These are phyloP conservation scores for Acanthurus tractus DNA, from an alignment of 2,797 vertebrate species.

Conservation along the genomic window DNA sequence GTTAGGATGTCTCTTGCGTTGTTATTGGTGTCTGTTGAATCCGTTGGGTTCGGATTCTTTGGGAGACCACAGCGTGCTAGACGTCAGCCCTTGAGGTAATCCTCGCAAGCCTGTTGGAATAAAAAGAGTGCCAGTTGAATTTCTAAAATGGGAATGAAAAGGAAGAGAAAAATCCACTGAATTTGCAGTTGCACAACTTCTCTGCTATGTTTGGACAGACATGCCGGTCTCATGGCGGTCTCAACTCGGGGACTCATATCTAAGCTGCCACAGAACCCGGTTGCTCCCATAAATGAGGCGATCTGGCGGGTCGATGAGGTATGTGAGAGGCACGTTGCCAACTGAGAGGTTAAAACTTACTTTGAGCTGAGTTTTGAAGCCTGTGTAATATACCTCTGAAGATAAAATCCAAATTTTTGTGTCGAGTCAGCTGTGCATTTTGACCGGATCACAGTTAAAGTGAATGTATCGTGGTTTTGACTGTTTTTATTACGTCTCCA, in stretches of 20 bases:
- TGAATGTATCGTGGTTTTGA: conserved; percentile 43
- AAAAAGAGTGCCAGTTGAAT: conserved; percentile 17
- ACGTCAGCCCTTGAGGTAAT: conserved; percentile 44
- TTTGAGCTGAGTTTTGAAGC: conserved; percentile 42
- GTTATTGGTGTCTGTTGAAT: conserved; percentile 15
- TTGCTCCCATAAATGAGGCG: conserved; percentile 48
- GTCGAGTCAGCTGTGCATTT: conserved; percentile 54
- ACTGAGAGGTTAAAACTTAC: too few species aligned
- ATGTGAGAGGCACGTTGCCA: conserved; percentile 52
- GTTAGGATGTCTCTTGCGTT: background rate
- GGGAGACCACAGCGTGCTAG: conserved; percentile 11
- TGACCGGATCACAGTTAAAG: conserved; percentile 44
- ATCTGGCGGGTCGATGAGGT: conserved; percentile 21
- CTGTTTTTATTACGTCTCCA: conserved; percentile 23
- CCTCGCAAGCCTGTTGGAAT: conserved; percentile 33
- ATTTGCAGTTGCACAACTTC: conserved; percentile 41
- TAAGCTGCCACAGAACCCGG: conserved; percentile 42
- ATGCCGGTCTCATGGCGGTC: conserved; percentile 27
- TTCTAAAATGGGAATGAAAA: conserved; percentile 22
- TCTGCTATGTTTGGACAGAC: conserved; percentile 45
- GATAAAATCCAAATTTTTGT: conserved; percentile 63
- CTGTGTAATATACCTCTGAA: conserved; percentile 50
- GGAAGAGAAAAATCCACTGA: background rate
- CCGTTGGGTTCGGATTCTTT: conserved; percentile 20
- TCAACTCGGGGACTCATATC: conserved; percentile 28